Conservation (phyloP, 2,888 invertebrate species). For the Xylota segnis region DNA sequence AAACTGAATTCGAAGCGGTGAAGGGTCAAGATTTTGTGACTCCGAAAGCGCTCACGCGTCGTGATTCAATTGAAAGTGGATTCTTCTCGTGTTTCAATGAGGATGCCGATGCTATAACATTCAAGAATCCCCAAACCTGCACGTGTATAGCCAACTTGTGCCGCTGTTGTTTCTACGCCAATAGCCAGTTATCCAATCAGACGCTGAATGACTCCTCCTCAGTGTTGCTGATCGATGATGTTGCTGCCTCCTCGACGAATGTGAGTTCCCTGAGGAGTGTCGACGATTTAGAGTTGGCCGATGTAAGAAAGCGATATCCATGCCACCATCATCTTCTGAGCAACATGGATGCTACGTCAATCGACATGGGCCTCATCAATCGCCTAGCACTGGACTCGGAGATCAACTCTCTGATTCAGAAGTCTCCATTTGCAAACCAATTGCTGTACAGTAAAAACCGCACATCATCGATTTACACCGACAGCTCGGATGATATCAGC, state of each 20-base stretch:
- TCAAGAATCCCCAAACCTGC: conserved; percentile 77
- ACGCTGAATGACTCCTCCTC: conserved; percentile 85
- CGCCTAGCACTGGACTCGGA: conserved; percentile 85
- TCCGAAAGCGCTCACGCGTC: conserved; percentile 86
- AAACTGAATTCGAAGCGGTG: conserved; percentile 79
- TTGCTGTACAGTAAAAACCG: conserved; percentile 87
- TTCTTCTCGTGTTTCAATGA: conserved; percentile 95
- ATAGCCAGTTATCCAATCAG: conserved; percentile 76
- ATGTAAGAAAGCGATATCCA: conserved; percentile 82
- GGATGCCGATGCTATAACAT: conserved; percentile 88
- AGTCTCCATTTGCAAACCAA: conserved; percentile 85
- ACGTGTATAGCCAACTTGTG: conserved; percentile 83
- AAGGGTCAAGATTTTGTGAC: conserved; percentile 79
- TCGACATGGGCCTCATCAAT: conserved; percentile 85
- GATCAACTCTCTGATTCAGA: conserved; percentile 84
- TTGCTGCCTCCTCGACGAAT: conserved; percentile 84
- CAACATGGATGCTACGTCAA: conserved; percentile 84
- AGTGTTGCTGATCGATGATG: conserved; percentile 87
- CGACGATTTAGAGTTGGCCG: conserved; percentile 86
- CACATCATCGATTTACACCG: conserved; percentile 93
- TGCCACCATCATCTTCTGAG: conserved; percentile 82
- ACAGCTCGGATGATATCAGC: conserved; percentile 94
- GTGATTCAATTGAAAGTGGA: conserved; percentile 95
- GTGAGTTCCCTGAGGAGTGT: conserved; percentile 87
- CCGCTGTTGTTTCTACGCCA: conserved; percentile 82